Percentiles rank a stretch among this genome's conserved stretches.
phyloP scores from a whole-genome alignment of 2,888 invertebrate species.

The Lepas anatifera region DNA sequence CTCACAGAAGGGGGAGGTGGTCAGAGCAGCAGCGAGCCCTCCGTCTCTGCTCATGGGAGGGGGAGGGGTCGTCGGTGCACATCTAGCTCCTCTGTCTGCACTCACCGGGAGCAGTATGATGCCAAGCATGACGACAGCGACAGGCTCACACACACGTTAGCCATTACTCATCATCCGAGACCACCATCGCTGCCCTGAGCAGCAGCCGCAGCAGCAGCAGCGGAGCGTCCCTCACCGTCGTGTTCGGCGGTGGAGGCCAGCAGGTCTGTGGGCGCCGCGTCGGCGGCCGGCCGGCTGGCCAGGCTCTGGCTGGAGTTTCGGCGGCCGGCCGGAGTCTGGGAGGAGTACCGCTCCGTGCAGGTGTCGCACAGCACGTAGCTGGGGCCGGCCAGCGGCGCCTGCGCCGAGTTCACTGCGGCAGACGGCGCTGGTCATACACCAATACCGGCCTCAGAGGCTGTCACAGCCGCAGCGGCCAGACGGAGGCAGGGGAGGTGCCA shows the following conservation, averaged over 20 bases:
- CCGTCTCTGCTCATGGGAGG: background rate
- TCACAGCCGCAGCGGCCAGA: too few species aligned
- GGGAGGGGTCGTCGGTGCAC: background rate
- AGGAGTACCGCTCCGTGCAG: conserved; percentile 39
- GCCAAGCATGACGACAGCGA: too few species aligned
- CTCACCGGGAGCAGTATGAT: too few species aligned
- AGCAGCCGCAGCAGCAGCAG: too few species aligned
- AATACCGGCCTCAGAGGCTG: too few species aligned
- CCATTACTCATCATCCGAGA: too few species aligned
- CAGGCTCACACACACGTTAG: background rate
- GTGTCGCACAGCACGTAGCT: conserved; percentile 41
- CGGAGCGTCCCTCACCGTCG: too few species aligned
- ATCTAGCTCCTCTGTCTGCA: background rate
- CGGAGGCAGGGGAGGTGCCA: too few species aligned
- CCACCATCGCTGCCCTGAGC: too few species aligned
- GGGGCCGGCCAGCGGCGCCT: conserved; percentile 29
- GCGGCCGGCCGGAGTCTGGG: conserved; percentile 19
- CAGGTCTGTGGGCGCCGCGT: background rate
- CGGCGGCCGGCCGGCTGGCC: background rate
- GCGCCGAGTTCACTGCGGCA: background rate
- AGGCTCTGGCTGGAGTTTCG: background rate
- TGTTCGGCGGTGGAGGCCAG: background rate
- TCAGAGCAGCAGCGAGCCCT: background rate
- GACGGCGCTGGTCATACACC: too few species aligned
- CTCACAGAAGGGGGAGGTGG: background rate